Base-by-base conservation (phyloP, 1,140 invertebrate genomes). In the Drosophila pruinosa region DNA sequence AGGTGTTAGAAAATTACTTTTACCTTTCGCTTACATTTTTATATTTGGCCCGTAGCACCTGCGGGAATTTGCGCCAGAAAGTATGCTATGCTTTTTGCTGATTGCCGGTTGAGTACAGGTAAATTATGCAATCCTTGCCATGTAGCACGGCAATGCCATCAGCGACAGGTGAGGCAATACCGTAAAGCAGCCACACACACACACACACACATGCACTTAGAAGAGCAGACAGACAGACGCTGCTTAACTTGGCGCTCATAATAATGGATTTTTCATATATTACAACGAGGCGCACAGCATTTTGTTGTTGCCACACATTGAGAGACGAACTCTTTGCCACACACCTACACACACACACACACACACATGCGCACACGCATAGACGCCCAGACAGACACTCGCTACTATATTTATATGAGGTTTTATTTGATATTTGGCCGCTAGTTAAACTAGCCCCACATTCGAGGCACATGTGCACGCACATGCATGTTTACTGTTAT, bases 111-210 rank as follows among this genome's bases (percentile, higher is more conserved):
- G 68, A 21, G 62, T 70, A 68, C 89, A 90, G 89, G 89, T 90
- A 90, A 90, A 90, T 90, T 90, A 90, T 90, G 89, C 89, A 90
- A 90, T 90, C 89, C 79, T 88, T 78, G 86, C 68, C 65, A 41
- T 48, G 69, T 59, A 61, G 17, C 21, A 70, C 64, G 77, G 81
- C 69, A 76, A 38, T 73, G 57, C 70, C 63, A 73, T 4, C 52
- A 69, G 73, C 77, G 78, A 88, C 81, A 86, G 82, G 80, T 85
- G 77, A 75, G 68, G 19, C 26, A 21, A 59, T 21, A 53, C 26
- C 63, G 28, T 12, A 0, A 41, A 12, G 41, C 4, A 8, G 19
- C 15, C 4, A 24, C 4, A 12, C 4, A 6, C 36, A 5, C 34
- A 14, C 2, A 12, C 10, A 12, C n/a, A 38, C 21, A 57, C 4